phyloP scores from a whole-genome alignment of 2,113 vertebrate genomes.

The Mormoops blainvillei region DNA sequence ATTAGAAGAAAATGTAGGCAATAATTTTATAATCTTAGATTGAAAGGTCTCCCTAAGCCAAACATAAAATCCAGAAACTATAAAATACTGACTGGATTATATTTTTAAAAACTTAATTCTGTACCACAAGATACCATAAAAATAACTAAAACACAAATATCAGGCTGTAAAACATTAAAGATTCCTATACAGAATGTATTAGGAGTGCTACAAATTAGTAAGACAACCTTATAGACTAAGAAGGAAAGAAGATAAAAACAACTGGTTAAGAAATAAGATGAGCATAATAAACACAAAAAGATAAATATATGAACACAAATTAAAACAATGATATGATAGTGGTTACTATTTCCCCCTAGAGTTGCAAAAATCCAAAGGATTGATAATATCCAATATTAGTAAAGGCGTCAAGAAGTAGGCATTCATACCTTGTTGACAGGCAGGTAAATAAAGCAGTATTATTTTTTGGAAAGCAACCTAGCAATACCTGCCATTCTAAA shows the following conservation, averaged over 20 bases:
- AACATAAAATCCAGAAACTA: neutral
- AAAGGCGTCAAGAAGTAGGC: neutral
- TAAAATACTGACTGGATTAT: neutral
- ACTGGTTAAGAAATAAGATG: neutral
- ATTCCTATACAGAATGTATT: neutral
- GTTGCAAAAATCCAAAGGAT: neutral
- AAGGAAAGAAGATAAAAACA: neutral
- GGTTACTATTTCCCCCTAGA: neutral
- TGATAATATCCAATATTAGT: neutral
- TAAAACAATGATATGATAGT: neutral
- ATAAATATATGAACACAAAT: neutral
- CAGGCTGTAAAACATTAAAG: neutral
- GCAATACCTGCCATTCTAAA: neutral
- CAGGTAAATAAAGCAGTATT: neutral
- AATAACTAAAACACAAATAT: neutral
- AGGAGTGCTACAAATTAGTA: neutral
- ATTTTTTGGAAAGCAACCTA: neutral
- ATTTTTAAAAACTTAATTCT: neutral
- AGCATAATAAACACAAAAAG: neutral
- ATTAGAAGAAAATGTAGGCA: neutral
- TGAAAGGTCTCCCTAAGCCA: neutral
- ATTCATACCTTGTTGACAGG: neutral
- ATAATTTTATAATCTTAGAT: neutral
- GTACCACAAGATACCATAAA: neutral
- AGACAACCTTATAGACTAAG: neutral